Base-by-base conservation (phyloP, 1,140 invertebrate species). In the Philopotamus ludificatus region DNA sequence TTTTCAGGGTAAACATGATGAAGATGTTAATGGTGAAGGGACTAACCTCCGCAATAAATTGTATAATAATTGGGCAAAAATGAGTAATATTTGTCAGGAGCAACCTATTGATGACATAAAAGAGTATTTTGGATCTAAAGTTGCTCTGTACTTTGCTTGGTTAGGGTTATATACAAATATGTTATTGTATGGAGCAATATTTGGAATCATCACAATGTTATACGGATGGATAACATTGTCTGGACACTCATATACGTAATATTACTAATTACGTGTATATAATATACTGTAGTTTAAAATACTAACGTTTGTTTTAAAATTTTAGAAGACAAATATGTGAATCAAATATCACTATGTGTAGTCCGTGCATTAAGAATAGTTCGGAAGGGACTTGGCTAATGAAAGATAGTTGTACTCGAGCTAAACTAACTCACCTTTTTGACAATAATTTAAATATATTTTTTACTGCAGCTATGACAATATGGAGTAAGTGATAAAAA, bases 381-480 rank as follows among this genome's bases (percentile, higher is more conserved):
- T n/a, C n/a, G n/a, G n/a, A n/a, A n/a, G 84, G 89, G 71, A 97
- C 90, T 78, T 97, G 94, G 93, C 82, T 89, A 72, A 76, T 98
- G 0, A 83, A 84, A n/a, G 88, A 93, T 70, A 93, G 92, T 0
- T 99, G 95, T 78, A 74, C 87, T 25, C 89, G 95, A 75, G 86
- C 94, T n/a, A 83, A 86, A 72, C 82, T 94, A 10, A 95, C 94
- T 0, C 96, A 97, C 74, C 81, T 99, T 23, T 96, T 99, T 75
- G 97, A 99, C 73, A 99, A 99, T 81, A 84, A 89, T 3, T 91
- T 89, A 8, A 98, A 95, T 0, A 89, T 98, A 0, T 87, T 94
- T 73, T 99, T 98, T 79, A 92, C 97, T 25, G 86, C 94, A 44
- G 93, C 98, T 73, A 98, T 99, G 95, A 95, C 95, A 34, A 87